These are phyloP conservation scores for Thysanoteuthis rhombus DNA, from an alignment of 2,888 invertebrate genomes.

Conservation along the genomic window DNA sequence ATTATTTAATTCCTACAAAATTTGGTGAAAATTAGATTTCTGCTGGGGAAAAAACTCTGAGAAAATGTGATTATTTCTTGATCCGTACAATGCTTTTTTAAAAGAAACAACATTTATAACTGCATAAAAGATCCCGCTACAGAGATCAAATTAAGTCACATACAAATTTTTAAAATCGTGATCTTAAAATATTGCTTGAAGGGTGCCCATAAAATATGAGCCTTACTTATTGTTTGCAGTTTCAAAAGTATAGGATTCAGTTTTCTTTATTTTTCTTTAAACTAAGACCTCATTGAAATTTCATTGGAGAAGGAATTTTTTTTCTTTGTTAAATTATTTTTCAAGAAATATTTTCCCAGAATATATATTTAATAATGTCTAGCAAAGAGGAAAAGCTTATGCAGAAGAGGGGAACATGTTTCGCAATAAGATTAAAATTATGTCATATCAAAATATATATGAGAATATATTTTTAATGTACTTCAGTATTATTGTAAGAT, in stretches of 20 bases:
- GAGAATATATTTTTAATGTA: background rate
- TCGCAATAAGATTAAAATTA: background rate
- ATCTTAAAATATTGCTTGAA: background rate
- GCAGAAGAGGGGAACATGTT: background rate
- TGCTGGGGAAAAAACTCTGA: background rate
- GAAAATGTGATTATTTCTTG: conserved; percentile 12
- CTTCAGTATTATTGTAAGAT: background rate
- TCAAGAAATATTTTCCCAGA: background rate
- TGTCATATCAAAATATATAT: background rate
- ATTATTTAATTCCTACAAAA: conserved; percentile 12
- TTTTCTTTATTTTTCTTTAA: background rate
- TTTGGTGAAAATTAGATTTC: background rate
- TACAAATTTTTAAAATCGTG: background rate
- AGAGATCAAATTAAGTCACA: background rate
- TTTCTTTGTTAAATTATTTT: background rate
- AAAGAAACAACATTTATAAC: background rate
- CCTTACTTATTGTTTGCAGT: background rate
- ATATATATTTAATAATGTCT: background rate
- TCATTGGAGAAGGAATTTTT: background rate
- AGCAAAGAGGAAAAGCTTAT: background rate
- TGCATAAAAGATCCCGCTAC: background rate
- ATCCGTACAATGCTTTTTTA: background rate
- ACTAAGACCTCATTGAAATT: background rate
- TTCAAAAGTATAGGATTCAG: background rate
- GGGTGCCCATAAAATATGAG: background rate